Conservation (phyloP, 2,888 invertebrate species). For the Perithous albicinctus region DNA sequence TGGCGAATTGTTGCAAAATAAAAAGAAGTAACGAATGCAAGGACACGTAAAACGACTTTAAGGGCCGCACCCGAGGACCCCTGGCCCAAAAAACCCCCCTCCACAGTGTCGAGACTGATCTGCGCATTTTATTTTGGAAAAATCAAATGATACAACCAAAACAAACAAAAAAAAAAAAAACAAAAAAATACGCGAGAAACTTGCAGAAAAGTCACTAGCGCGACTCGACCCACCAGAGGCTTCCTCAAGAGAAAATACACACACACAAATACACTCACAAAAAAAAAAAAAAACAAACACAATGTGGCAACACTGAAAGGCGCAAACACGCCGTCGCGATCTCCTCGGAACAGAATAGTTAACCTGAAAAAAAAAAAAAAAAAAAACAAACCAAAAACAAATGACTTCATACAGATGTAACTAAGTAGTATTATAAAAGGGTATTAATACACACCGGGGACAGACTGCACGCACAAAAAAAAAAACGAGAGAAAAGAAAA, state of each 20-base stretch:
- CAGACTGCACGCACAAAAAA: slow-evolving; percentile 67
- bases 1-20: slow-evolving; percentile 5
- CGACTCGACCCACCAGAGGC: slow-evolving; percentile 71
- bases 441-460: slow-evolving; percentile 43
- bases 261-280: slow-evolving; percentile 34
- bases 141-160: neutral
- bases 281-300: slow-evolving; percentile 17
- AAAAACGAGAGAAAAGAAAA: too few relatives aligned
- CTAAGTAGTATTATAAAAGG: slow-evolving; percentile 29
- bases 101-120: slow-evolving; percentile 61
- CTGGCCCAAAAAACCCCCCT: slow-evolving; percentile 64
- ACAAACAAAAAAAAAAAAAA: neutral
- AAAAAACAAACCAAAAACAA: slow-evolving; percentile 3
- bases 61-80: slow-evolving; percentile 64
- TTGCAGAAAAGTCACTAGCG: slow-evolving; percentile 58
- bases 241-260: slow-evolving; percentile 63
- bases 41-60: neutral
- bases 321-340: slow-evolving; percentile 39
- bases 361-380: slow-evolving; percentile 11
- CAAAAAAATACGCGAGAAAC: neutral
- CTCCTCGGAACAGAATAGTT: slow-evolving; percentile 15
- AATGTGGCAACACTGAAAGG: slow-evolving; percentile 27
- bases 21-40: slow-evolving; percentile 6
- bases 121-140: slow-evolving; percentile 44
- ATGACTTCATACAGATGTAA: slow-evolving; percentile 46